Evolutionary conservation across 2,113 vertebrate genomes (phyloP).

Genomic region (Vanacampus margaritifer): DNA sequence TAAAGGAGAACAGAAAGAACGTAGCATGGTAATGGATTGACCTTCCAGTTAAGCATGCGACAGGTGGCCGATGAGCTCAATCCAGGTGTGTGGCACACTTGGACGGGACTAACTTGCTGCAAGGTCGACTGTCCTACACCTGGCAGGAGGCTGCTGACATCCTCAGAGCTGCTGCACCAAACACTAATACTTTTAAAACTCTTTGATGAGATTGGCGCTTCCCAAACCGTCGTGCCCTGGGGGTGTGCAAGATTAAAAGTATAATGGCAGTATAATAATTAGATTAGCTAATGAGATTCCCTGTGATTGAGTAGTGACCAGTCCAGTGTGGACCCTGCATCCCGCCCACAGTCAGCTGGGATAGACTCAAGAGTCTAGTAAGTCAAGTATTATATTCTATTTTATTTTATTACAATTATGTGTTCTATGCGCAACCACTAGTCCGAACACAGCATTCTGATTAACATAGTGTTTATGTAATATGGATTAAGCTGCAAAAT

Average conservation of each 20-base stretch:
- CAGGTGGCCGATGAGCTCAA: neutral
- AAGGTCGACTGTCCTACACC: constrained; percentile 22
- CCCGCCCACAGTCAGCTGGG: too few species aligned
- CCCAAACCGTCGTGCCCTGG: neutral
- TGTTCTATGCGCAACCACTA: too few species aligned
- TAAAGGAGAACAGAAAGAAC: neutral
- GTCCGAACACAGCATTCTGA: too few species aligned
- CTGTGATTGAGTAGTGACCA: neutral
- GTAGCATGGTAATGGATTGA: neutral
- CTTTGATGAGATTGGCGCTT: neutral
- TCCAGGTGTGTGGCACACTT: constrained; percentile 36
- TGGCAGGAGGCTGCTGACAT: constrained; percentile 1
- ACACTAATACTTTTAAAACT: neutral
- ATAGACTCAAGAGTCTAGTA: too few species aligned
- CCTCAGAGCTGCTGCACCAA: constrained; percentile 1
- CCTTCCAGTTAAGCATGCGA: neutral
- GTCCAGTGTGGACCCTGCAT: too few species aligned
- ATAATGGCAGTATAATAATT: neutral
- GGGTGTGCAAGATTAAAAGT: neutral
- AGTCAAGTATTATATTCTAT: too few species aligned
- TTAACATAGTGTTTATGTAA: too few species aligned
- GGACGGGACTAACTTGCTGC: constrained; percentile 26
- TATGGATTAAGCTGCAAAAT: too few species aligned
- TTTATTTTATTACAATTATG: too few species aligned
- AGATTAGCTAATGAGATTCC: neutral